These are phyloP conservation scores for Odontothrips loti DNA, from an alignment of 2,888 invertebrate genomes.

Conservation along the genomic window DNA sequence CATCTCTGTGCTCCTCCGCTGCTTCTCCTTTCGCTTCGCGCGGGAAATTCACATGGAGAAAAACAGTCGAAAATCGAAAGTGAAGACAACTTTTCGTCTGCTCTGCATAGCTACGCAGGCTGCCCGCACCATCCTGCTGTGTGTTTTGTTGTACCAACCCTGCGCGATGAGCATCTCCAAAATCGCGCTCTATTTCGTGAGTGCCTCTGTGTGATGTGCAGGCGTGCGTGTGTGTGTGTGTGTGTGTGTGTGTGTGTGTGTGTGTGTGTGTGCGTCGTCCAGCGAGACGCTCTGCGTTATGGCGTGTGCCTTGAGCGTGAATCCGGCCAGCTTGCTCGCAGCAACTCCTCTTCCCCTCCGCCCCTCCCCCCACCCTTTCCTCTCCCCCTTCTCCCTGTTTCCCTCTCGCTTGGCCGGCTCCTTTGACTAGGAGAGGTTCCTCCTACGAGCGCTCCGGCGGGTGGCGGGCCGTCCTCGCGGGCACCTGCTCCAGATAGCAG, in stretches of 20 bases:
- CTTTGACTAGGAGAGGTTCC: constrained; percentile 1
- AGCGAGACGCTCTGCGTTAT: not conserved
- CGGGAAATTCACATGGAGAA: too few relatives aligned
- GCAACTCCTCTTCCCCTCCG: not conserved
- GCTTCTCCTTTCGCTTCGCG: too few relatives aligned
- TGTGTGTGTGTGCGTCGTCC: not conserved
- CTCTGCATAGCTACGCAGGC: too few relatives aligned
- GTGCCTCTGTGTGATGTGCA: not conserved
- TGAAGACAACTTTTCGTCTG: too few relatives aligned
- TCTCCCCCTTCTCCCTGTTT: not conserved
- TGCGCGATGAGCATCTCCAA: constrained; percentile 2
- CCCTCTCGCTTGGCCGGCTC: constrained; percentile 14
- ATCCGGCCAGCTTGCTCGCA: not conserved
- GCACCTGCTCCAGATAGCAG: not conserved
- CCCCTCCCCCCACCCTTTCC: not conserved
- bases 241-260: not conserved
- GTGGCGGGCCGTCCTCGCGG: not conserved
- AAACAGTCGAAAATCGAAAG: too few relatives aligned
- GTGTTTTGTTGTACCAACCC: not conserved
- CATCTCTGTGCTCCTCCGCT: too few relatives aligned
- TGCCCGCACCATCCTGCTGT: too few relatives aligned
- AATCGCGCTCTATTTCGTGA: constrained; percentile 10
- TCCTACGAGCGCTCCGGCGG: not conserved
- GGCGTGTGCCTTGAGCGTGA: constrained; percentile 25
- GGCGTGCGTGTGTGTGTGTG: constrained; percentile 2